Conservation (phyloP, 92 coral and sea anemone species). For the Pocillopora grandis region DNA sequence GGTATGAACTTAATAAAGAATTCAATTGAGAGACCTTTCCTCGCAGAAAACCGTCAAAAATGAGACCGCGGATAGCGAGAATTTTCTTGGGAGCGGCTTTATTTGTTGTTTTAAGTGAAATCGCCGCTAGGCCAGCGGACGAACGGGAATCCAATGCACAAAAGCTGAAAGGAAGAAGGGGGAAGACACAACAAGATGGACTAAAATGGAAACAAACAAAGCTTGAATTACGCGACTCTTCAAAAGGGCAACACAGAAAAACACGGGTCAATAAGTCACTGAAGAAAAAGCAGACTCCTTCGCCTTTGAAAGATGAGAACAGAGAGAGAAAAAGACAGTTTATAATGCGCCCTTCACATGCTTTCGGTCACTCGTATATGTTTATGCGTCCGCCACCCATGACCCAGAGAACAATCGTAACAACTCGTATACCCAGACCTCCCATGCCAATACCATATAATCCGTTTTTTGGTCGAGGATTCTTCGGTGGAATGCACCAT, state of each 20-base stretch:
- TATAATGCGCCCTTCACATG: constrained; percentile 71
- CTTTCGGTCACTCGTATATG: constrained; percentile 78
- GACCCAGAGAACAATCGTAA: constrained; percentile 96
- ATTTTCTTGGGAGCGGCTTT: constrained; percentile 36
- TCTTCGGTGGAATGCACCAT: constrained; percentile 52
- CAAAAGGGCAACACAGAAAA: constrained; percentile 37
- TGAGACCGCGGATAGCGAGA: constrained; percentile 43
- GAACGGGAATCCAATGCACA: not conserved
- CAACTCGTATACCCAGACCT: constrained; percentile 96
- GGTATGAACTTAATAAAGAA: constrained; percentile 44
- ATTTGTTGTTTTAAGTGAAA: constrained; percentile 34
- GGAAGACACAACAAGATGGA: constrained; percentile 43
- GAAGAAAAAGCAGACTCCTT: constrained; percentile 23
- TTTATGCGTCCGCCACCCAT: constrained; percentile 94
- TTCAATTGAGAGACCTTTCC: constrained; percentile 14
- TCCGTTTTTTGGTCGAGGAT: constrained; percentile 47
- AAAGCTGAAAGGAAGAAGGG: constrained; percentile 22
- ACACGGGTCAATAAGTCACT: constrained; percentile 50
- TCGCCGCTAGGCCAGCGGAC: constrained; percentile 49
- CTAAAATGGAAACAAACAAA: constrained; percentile 45
- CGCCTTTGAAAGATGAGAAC: constrained; percentile 55
- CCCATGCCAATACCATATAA: constrained; percentile 89
- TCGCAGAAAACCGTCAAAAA: constrained; percentile 30
- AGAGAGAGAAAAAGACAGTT: constrained; percentile 90
- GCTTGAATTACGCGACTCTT: constrained; percentile 39